These are phyloP conservation scores for Toxostoma redivivum DNA, from an alignment of 2,113 vertebrate genomes.

Conservation along the genomic window DNA sequence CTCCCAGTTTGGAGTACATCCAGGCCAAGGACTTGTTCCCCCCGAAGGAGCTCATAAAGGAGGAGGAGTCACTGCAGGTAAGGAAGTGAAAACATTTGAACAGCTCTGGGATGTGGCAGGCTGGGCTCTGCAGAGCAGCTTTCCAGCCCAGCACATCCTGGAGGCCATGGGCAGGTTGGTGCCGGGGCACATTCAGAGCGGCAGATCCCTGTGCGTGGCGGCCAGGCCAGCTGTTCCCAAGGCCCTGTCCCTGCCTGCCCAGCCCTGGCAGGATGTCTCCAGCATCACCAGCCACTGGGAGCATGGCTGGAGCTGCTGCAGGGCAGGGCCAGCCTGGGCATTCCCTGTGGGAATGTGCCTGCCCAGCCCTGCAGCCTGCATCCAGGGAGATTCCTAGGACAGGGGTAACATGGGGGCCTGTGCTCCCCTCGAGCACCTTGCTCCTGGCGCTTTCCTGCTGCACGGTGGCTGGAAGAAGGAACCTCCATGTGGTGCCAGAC, in stretches of 20 bases:
- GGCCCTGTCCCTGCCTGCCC: neutral
- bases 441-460: neutral
- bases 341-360: neutral
- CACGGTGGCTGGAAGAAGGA: neutral
- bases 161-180: accelerated
- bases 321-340: neutral
- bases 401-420: accelerated
- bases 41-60: conserved; percentile 95
- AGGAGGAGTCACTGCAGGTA: conserved; percentile 97
- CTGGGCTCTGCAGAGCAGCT: neutral
- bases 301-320: neutral
- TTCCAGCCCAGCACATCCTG: neutral
- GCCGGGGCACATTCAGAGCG: accelerated
- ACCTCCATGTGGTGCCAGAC: neutral
- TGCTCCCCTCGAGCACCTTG: accelerated
- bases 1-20: conserved; percentile 99
- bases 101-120: neutral
- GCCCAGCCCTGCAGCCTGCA: neutral
- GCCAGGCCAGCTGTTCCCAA: neutral
- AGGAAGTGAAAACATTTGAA: neutral
- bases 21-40: conserved; percentile 99
- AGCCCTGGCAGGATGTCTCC: neutral
- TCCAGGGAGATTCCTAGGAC: neutral
- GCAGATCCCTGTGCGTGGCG: accelerated
- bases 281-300: neutral